Conservation (phyloP, 1,140 invertebrate species). For the Drosophila suzukii region DNA sequence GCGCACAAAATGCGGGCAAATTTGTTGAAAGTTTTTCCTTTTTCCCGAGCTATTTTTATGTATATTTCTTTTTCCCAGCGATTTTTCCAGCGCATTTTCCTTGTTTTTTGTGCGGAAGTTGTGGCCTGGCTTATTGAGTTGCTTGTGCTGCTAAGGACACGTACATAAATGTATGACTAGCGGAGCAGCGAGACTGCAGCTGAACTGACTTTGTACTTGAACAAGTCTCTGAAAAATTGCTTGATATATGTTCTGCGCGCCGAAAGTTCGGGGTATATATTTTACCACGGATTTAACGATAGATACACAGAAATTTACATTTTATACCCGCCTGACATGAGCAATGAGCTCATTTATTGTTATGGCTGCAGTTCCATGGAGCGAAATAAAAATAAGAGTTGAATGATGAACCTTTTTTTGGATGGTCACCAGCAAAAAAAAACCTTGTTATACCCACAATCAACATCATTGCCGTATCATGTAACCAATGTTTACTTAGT, state of each 20-base stretch:
- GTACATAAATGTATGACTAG: conserved; percentile 59
- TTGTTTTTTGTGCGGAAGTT: conserved; percentile 31
- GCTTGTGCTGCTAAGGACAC: conserved; percentile 54
- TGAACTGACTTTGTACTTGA: conserved; percentile 49
- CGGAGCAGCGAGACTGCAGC: conserved; percentile 23
- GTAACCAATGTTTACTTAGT: conserved; percentile 31
- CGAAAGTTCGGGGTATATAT: conserved; percentile 22
- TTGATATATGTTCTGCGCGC: conserved; percentile 30
- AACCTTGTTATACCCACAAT: neutral
- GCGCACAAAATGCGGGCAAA: conserved; percentile 63
- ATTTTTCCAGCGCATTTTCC: conserved; percentile 4
- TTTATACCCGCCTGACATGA: conserved; percentile 18
- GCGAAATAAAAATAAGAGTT: conserved; percentile 7
- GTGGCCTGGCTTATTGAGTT: conserved; percentile 64
- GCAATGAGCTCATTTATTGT: conserved; percentile 47
- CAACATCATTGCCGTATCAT: conserved; percentile 17
- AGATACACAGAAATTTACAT: conserved; percentile 39
- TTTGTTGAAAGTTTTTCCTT: conserved; percentile 60
- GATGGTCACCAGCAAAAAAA: neutral
- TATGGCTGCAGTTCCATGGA: conserved; percentile 12
- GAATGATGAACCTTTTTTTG: conserved; percentile 14
- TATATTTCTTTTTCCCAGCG: conserved; percentile 12
- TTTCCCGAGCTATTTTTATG: conserved; percentile 32
- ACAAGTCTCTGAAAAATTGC: conserved; percentile 51
- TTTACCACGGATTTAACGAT: conserved; percentile 19